Percentiles rank a stretch among this genome's conserved stretches.
Conservation (phyloP, 2,113 vertebrate species). For the Jaculus jaculus region DNA sequence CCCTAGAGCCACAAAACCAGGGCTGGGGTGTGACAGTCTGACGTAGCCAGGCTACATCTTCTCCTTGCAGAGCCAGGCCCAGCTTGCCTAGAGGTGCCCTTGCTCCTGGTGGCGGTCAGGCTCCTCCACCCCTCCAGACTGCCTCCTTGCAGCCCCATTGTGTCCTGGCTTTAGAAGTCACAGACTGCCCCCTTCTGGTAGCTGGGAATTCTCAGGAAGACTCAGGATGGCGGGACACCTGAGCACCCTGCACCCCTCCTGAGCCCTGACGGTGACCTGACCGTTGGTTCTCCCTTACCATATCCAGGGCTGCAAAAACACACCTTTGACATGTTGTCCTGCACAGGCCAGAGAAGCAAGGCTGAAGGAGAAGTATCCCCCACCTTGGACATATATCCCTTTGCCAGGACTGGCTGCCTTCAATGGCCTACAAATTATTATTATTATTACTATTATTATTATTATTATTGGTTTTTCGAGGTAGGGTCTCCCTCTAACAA, state of each 20-base stretch:
- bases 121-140: neutral
- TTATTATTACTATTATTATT: no score
- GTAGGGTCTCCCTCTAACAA: no score
- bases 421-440: neutral
- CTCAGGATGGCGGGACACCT: neutral
- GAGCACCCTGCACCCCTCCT: no score
- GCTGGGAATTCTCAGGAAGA: conserved; percentile 26
- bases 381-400: neutral
- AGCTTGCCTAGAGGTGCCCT: neutral
- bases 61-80: neutral
- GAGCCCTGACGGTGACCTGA: neutral
- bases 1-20: no score
- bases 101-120: neutral
- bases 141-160: conserved; percentile 11
- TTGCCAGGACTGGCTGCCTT: neutral
- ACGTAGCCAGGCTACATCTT: neutral
- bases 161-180: conserved; percentile 53
- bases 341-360: neutral
- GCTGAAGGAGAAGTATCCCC: neutral
- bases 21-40: neutral
- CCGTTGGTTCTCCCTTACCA: neutral
- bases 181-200: conserved; percentile 80
- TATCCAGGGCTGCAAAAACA: fast-evolving
- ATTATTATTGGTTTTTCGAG: no score
- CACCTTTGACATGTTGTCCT: neutral